phyloP scores from a whole-genome alignment of 1,140 invertebrate species.

The Fopius arisanus region DNA sequence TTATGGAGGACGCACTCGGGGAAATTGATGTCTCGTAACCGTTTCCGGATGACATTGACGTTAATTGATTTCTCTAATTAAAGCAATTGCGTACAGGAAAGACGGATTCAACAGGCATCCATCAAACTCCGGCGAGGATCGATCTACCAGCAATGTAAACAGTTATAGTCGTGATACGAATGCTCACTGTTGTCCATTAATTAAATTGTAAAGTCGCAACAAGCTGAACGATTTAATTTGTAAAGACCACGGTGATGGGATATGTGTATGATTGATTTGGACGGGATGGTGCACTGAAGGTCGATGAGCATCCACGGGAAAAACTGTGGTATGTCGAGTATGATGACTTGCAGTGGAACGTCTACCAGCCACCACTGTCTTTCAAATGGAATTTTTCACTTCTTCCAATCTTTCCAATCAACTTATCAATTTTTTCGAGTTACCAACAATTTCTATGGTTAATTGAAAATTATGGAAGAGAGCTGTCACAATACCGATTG shows the following conservation, averaged over 20 bases:
- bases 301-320: not conserved
- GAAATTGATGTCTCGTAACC: not conserved
- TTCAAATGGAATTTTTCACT: not conserved
- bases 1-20: too few species aligned
- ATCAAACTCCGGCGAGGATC: not conserved
- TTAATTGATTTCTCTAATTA: slow-evolving; percentile 53
- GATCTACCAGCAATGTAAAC: not conserved
- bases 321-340: slow-evolving; percentile 1
- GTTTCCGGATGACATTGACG: slow-evolving; percentile 32
- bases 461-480: not conserved
- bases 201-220: slow-evolving; percentile 20
- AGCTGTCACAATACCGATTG: too few species aligned
- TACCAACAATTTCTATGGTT: not conserved
- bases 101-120: slow-evolving; percentile 7
- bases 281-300: slow-evolving; percentile 16
- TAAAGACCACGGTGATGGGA: not conserved
- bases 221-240: slow-evolving; percentile 26
- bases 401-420: not conserved
- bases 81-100: slow-evolving; percentile 28
- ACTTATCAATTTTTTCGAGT: not conserved
- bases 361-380: not conserved
- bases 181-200: slow-evolving; percentile 6
- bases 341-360: slow-evolving; percentile 1
- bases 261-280: slow-evolving; percentile 26
- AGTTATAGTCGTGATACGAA: not conserved